Conservation (phyloP, 2,797 vertebrate genomes). For the Xenentodon cancila region DNA sequence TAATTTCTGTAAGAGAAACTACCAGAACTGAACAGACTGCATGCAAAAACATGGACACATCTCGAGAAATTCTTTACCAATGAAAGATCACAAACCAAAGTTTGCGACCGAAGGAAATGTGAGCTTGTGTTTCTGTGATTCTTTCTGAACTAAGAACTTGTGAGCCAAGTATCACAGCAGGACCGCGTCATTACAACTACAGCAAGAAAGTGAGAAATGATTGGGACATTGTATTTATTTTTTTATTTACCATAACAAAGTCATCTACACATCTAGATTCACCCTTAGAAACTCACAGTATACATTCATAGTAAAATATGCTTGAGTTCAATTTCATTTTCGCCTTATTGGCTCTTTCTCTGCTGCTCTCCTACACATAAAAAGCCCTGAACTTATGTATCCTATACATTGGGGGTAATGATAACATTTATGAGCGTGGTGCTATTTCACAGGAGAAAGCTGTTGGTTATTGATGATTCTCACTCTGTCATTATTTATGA, state of each 20-base stretch:
- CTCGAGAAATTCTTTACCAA: background rate
- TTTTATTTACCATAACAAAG: slow-evolving; percentile 36
- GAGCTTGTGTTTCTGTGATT: background rate
- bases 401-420: slow-evolving; percentile 67
- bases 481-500: slow-evolving; percentile 80
- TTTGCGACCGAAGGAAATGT: slow-evolving; percentile 3
- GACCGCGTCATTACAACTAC: background rate
- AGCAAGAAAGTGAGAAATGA: slow-evolving; percentile 16
- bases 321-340: slow-evolving; percentile 45
- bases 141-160: slow-evolving; percentile 11
- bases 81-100: background rate
- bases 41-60: background rate
- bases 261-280: slow-evolving; percentile 21
- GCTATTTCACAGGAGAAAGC: slow-evolving; percentile 66
- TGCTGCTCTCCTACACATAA: slow-evolving; percentile 24
- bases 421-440: slow-evolving; percentile 79
- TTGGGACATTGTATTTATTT: background rate
- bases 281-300: slow-evolving; percentile 9
- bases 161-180: slow-evolving; percentile 4
- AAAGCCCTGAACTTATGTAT: slow-evolving; percentile 30
- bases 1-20: no score
- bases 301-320: slow-evolving; percentile 49
- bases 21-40: background rate
- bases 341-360: slow-evolving; percentile 30
- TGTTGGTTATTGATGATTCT: slow-evolving; percentile 81